Base-by-base conservation (phyloP, 1,140 invertebrate species). In the Aporrectodea caliginosa region DNA sequence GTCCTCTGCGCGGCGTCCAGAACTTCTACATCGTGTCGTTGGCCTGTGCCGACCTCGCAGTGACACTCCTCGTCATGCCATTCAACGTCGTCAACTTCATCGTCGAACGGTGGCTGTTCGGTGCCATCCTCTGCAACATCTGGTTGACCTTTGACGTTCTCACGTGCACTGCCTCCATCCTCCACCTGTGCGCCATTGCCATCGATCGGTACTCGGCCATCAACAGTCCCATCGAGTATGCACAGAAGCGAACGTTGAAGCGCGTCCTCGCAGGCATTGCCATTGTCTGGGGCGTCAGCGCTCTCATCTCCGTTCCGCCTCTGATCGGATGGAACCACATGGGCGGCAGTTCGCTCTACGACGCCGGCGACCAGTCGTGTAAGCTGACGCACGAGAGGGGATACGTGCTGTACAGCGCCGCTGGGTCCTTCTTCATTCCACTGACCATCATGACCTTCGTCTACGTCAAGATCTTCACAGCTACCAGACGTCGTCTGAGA, bases 21-120 rank as follows among this genome's bases (percentile, higher is more conserved):
- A 99, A 99, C 89, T 98, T 98, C 88, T 97, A 98, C 88, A 95
- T 99, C 82, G 96, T 98, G 0, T 98, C 96, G 2, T 88, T 99
- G 77, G 97, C 97, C 0, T 94, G 98, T n/a, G 96, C 97, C 0
- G 97, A 99, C 87, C 90, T 99, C 27, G 94, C 95, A 6, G 96
- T 99, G 0, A 97, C 97, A 0, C 91, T 98, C 73, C 90, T 98
- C 27, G 97, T 99, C 30, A 93, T 98, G 90, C 98, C 98, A 16
- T 93, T 99, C 83, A 97, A 97, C 88, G 94, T 99, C 2, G 94
- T 94, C 72, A 95, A 97, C 85, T 93, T 94, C 1, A 92, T 98
- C 70, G 90, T 96, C 27, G 85, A 86, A n/a, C n/a, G n/a, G n/a
- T n/a, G n/a, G n/a, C n/a, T n/a, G n/a, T n/a, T n/a, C n/a, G n/a